A percentile compares a stretch with the other conserved stretches of the same genome.
These are phyloP conservation scores for Drosophila merina DNA, from an alignment of 2,888 invertebrate genomes.

Conservation along the genomic window DNA sequence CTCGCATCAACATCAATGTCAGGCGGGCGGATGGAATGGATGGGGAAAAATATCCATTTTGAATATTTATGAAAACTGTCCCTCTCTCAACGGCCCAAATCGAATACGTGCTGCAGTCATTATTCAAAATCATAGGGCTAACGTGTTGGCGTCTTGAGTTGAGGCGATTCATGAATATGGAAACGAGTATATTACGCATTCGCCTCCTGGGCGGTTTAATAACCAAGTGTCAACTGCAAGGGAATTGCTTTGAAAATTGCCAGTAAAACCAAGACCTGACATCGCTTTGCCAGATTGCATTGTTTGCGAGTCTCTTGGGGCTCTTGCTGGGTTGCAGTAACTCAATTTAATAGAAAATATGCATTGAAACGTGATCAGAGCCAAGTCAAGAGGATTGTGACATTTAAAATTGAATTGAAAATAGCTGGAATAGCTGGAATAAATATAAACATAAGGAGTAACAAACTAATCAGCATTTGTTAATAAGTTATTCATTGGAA, in stretches of 20 bases:
- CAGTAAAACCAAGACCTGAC: slow-evolving; percentile 1
- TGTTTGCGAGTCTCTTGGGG: slow-evolving; percentile 15
- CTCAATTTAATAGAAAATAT: slow-evolving; percentile 47
- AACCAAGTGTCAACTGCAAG: slow-evolving; percentile 23
- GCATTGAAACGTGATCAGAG: slow-evolving; percentile 22
- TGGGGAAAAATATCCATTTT: slow-evolving; percentile 36
- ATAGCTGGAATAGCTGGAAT: background rate
- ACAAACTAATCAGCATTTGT: background rate
- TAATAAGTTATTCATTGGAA: background rate
- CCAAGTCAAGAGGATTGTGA: slow-evolving; percentile 36
- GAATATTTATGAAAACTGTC: slow-evolving; percentile 65
- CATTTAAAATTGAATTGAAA: background rate
- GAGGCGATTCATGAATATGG: slow-evolving; percentile 54
- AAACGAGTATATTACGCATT: slow-evolving; percentile 56
- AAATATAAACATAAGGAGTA: background rate
- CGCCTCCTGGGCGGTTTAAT: slow-evolving; percentile 28
- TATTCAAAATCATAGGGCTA: slow-evolving; percentile 55
- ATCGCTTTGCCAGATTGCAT: slow-evolving; percentile 19
- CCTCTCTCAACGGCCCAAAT: slow-evolving; percentile 33
- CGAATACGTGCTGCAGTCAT: slow-evolving; percentile 59
- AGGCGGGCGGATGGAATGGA: slow-evolving; percentile 18
- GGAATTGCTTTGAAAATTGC: slow-evolving; percentile 11
- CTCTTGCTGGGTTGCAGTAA: slow-evolving; percentile 25
- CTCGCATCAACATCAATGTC: slow-evolving; percentile 53
- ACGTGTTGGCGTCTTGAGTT: slow-evolving; percentile 12